These are phyloP conservation scores for Apistogramma diplotaenia DNA, from an alignment of 2,113 vertebrate genomes.

Conservation along the genomic window DNA sequence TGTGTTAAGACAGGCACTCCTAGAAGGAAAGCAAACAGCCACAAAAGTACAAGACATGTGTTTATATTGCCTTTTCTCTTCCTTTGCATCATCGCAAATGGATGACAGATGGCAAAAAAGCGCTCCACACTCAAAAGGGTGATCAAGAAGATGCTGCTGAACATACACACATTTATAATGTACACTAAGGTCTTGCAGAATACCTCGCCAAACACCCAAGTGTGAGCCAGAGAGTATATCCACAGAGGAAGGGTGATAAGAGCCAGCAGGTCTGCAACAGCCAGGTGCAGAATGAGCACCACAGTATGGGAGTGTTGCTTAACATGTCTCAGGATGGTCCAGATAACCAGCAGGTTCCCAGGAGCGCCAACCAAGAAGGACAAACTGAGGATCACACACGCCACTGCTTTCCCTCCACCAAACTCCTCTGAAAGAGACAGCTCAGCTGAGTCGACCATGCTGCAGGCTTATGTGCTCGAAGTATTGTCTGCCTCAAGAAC, in stretches of 20 bases:
- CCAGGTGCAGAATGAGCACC: conserved; percentile 75
- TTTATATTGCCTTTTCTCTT: conserved; percentile 1
- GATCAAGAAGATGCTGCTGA: conserved; percentile 38
- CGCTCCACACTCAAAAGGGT: conserved; percentile 38
- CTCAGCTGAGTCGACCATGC: conserved; percentile 45
- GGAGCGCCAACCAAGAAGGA: conserved; percentile 75
- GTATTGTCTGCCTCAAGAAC: conserved; percentile 19
- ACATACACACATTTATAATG: conserved; percentile 17
- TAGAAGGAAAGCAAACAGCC: conserved; percentile 60
- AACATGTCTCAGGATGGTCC: conserved; percentile 75
- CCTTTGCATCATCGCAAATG: conserved; percentile 58
- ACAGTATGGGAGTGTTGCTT: conserved; percentile 76
- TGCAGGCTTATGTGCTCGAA: conserved; percentile 38
- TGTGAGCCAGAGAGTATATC: conserved; percentile 32
- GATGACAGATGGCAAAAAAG: conserved; percentile 45
- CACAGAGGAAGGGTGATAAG: conserved; percentile 79
- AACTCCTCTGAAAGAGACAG: conserved; percentile 14
- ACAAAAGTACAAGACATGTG: conserved; percentile 30
- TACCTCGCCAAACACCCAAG: conserved; percentile 6
- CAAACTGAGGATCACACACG: conserved; percentile 72
- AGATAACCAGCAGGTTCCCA: conserved; percentile 78
- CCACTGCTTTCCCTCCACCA: conserved; percentile 20
- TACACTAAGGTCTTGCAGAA: conserved; percentile 43
- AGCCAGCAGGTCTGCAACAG: conserved; percentile 75
- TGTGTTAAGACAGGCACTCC: conserved; percentile 36